These are phyloP conservation scores for Gadus macrocephalus DNA, from an alignment of 2,113 vertebrate genomes.

Conservation along the genomic window DNA sequence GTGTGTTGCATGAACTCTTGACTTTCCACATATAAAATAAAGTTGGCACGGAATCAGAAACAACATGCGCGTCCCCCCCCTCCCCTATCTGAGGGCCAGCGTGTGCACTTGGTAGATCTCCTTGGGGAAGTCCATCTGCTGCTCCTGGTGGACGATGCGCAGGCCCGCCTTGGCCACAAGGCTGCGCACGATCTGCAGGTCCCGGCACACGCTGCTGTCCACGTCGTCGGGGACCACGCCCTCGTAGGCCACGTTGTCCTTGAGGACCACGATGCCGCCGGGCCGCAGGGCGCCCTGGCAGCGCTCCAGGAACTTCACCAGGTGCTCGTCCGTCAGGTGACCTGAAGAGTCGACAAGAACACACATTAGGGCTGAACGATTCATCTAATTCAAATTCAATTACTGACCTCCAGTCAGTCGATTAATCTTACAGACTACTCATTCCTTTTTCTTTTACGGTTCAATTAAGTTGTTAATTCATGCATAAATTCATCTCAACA, in stretches of 20 bases:
- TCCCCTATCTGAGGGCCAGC: slow-evolving; percentile 84
- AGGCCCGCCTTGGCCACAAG: slow-evolving; percentile 81
- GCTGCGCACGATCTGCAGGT: slow-evolving; percentile 74
- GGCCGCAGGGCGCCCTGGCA: slow-evolving; percentile 80
- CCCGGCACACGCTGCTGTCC: slow-evolving; percentile 96
- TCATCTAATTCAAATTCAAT: not conserved
- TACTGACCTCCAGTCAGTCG: too few species aligned
- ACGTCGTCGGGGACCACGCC: slow-evolving; percentile 91
- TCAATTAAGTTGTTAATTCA: too few species aligned
- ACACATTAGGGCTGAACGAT: not conserved
- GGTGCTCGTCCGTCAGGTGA: slow-evolving; percentile 88
- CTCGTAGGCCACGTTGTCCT: slow-evolving; percentile 95
- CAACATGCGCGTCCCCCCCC: not conserved
- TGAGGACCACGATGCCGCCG: slow-evolving; percentile 87
- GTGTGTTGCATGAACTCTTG: too few species aligned
- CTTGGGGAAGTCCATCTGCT: slow-evolving; percentile 88
- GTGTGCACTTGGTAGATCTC: slow-evolving; percentile 95
- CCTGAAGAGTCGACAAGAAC: slow-evolving; percentile 59
- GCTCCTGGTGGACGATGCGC: slow-evolving; percentile 79
- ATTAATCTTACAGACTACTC: too few species aligned
- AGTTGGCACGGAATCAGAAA: too few species aligned
- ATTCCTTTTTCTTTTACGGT: too few species aligned
- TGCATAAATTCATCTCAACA: too few species aligned
- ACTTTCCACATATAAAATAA: too few species aligned
- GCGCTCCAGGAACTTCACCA: slow-evolving; percentile 84